Percentiles rank a stretch among this genome's conserved stretches.
Conservation (phyloP, 35 echinoderm and acorn worm species). For the Heliocidaris erythrogramma region DNA sequence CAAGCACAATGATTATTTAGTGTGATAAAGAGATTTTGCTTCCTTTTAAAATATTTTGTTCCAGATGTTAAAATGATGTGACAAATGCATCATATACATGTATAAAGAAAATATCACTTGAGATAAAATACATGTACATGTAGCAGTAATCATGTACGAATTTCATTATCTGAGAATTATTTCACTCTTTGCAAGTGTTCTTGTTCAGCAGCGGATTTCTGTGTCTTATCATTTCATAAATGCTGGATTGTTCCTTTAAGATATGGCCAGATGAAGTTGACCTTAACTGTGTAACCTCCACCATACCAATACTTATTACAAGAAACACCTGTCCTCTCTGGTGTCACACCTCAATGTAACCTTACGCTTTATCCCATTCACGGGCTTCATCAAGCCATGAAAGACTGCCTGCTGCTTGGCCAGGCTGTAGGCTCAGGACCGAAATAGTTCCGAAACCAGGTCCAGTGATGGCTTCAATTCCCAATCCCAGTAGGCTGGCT, state of each 20-base stretch:
- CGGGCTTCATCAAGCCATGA: neutral
- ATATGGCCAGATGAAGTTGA: neutral
- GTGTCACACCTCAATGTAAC: neutral
- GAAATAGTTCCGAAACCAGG: conserved; percentile 2
- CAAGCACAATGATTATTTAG: no score
- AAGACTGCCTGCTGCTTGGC: neutral
- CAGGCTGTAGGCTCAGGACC: neutral
- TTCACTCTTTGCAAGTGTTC: no score
- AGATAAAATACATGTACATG: no score
- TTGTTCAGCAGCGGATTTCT: no score
- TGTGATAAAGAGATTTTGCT: no score
- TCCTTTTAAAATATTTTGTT: no score
- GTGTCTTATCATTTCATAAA: no score
- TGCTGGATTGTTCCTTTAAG: neutral
- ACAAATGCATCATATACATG: no score
- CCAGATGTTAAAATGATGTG: no score
- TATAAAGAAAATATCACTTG: no score
- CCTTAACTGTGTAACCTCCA: neutral
- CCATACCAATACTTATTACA: neutral
- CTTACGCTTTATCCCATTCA: neutral
- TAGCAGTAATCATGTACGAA: no score
- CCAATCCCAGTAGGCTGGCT: neutral
- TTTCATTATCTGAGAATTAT: no score
- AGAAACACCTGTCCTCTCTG: neutral
- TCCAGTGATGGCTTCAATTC: neutral